These are phyloP conservation scores for Dryobota labecula DNA, from an alignment of 2,888 invertebrate species.

Conservation along the genomic window DNA sequence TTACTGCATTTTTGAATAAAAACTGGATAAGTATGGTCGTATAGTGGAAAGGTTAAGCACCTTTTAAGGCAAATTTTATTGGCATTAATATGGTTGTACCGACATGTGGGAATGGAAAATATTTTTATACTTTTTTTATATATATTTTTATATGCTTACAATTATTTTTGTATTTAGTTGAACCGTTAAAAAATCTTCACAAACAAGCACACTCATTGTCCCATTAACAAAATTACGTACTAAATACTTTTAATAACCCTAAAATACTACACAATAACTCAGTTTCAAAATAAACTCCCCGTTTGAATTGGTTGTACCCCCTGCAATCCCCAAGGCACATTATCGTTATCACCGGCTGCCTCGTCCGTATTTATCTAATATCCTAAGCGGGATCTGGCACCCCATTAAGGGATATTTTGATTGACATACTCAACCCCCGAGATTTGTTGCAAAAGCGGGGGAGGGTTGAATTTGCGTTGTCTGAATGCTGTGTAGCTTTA, in stretches of 20 bases:
- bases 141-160: too few relatives aligned
- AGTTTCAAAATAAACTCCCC: constrained; percentile 32
- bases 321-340: constrained; percentile 47
- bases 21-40: too few relatives aligned
- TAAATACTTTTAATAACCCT: constrained; percentile 19
- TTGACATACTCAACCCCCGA: constrained; percentile 83
- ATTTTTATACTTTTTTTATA: too few relatives aligned
- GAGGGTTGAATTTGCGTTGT: constrained; percentile 67
- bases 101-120: background rate
- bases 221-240: background rate
- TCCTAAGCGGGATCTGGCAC: constrained; percentile 78
- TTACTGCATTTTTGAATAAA: too few relatives aligned
- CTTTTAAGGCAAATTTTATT: background rate
- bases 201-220: background rate
- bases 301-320: constrained; percentile 22
- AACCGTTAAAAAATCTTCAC: background rate
- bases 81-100: background rate
- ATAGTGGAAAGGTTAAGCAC: too few relatives aligned
- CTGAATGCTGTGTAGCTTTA: constrained; percentile 8
- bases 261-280: constrained; percentile 14
- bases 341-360: constrained; percentile 60
- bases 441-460: constrained; percentile 70
- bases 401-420: constrained; percentile 87
- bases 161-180: background rate
- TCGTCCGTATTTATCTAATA: constrained; percentile 85